Evolutionary conservation across 1,140 invertebrate genomes (phyloP).

Genomic region (Aphaenogaster floridana): DNA sequence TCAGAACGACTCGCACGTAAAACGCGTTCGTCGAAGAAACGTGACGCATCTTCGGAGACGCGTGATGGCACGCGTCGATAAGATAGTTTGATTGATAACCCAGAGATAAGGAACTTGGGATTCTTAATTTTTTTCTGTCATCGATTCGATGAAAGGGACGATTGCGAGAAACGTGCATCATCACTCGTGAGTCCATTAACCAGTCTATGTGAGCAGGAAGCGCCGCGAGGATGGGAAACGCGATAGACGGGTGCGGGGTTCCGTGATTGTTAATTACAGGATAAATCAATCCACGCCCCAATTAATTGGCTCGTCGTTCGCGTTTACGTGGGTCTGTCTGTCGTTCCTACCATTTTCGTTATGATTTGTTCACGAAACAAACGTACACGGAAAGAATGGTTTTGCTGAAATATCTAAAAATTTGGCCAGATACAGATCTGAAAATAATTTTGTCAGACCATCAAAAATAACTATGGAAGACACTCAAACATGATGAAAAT

Average conservation of each 20-base stretch:
- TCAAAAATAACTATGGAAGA: too few species aligned
- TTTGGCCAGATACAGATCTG: too few species aligned
- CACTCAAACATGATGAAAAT: too few species aligned
- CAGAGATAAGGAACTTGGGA: neutral
- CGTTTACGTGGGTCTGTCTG: slow-evolving; percentile 1
- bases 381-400: neutral
- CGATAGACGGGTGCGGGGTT: neutral
- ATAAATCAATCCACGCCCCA: slow-evolving; percentile 53
- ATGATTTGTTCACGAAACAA: neutral
- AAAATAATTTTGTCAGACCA: too few species aligned
- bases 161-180: slow-evolving; percentile 1
- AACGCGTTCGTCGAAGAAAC: slow-evolving; percentile 35
- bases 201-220: slow-evolving; percentile 1
- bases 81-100: neutral
- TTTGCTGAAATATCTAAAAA: too few species aligned
- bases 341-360: neutral
- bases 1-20: slow-evolving; percentile 33
- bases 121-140: neutral
- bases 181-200: slow-evolving; percentile 18
- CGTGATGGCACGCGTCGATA: slow-evolving; percentile 31
- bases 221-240: neutral
- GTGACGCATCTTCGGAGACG: slow-evolving; percentile 8
- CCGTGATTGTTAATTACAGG: slow-evolving; percentile 45
- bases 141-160: neutral
- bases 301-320: slow-evolving; percentile 40